phyloP scores from a whole-genome alignment of 1,140 invertebrate genomes.

The Drosophila azteca region DNA sequence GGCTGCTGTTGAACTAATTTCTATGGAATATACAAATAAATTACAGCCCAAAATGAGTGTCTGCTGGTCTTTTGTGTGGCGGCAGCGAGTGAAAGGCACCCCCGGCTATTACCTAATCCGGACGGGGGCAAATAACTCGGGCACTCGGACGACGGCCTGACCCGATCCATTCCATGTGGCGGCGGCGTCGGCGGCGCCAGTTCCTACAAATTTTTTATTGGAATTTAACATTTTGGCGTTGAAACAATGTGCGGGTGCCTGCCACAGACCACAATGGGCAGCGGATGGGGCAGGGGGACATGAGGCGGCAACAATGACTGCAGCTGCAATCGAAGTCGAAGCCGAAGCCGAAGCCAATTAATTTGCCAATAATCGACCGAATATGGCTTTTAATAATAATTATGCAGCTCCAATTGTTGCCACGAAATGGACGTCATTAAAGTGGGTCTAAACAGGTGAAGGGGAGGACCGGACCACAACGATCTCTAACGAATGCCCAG shows the following conservation, averaged over 20 bases:
- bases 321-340: slow-evolving; percentile 15
- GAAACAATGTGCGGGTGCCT: slow-evolving; percentile 42
- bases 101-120: slow-evolving; percentile 69
- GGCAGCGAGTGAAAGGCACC: slow-evolving; percentile 75
- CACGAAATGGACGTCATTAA: slow-evolving; percentile 57
- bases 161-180: too few relatives aligned
- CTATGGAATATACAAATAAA: slow-evolving; percentile 72
- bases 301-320: slow-evolving; percentile 10
- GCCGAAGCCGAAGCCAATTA: slow-evolving; percentile 69
- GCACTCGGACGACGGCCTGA: slow-evolving; percentile 41
- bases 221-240: slow-evolving; percentile 31
- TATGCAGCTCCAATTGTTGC: slow-evolving; percentile 61
- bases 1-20: slow-evolving; percentile 65
- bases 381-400: slow-evolving; percentile 78
- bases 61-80: slow-evolving; percentile 58
- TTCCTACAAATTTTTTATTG: slow-evolving; percentile 75
- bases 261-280: slow-evolving; percentile 22
- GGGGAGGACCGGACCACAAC: background rate
- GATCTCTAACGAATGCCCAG: background rate
- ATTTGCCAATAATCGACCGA: slow-evolving; percentile 72
- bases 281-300: too few relatives aligned
- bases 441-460: slow-evolving; percentile 37
- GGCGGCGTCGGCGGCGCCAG: slow-evolving; percentile 38
- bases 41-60: slow-evolving; percentile 70
- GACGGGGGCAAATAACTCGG: slow-evolving; percentile 39